Evolutionary conservation across 2,113 vertebrate genomes (phyloP).

Genomic region (Parotia lawesii): DNA sequence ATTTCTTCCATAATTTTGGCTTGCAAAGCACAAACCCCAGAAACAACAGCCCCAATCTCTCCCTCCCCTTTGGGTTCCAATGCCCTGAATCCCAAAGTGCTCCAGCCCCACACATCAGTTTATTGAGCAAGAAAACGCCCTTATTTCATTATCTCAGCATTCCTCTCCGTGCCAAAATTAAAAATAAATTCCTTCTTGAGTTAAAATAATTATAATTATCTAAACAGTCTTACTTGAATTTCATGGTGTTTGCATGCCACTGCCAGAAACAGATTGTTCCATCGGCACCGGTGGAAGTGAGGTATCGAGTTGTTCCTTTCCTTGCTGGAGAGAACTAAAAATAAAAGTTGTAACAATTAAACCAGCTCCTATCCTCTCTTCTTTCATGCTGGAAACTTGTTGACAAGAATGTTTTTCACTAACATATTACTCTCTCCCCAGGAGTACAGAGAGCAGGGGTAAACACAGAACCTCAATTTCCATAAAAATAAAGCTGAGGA

Average conservation of each 20-base stretch:
- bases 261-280: conserved; percentile 99
- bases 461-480: background rate
- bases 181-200: background rate
- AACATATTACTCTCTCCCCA: background rate
- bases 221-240: conserved; percentile 84
- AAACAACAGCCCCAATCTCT: background rate
- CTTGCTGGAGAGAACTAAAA: conserved; percentile 90
- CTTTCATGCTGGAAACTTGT: background rate
- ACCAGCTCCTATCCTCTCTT: background rate
- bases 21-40: background rate
- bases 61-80: background rate
- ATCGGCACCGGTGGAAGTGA: conserved; percentile 95
- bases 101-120: background rate
- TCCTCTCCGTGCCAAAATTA: background rate
- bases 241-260: conserved; percentile 90
- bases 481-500: background rate
- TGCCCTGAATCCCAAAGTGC: accelerated
- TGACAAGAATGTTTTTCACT: background rate
- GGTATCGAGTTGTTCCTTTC: conserved; percentile 87
- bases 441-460: background rate
- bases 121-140: background rate
- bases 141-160: background rate
- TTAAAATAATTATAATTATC: background rate
- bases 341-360: conserved; percentile 27
- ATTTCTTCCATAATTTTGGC: background rate